These are phyloP conservation scores for Vandiemenella viatica DNA, from an alignment of 2,888 invertebrate species.

Conservation along the genomic window DNA sequence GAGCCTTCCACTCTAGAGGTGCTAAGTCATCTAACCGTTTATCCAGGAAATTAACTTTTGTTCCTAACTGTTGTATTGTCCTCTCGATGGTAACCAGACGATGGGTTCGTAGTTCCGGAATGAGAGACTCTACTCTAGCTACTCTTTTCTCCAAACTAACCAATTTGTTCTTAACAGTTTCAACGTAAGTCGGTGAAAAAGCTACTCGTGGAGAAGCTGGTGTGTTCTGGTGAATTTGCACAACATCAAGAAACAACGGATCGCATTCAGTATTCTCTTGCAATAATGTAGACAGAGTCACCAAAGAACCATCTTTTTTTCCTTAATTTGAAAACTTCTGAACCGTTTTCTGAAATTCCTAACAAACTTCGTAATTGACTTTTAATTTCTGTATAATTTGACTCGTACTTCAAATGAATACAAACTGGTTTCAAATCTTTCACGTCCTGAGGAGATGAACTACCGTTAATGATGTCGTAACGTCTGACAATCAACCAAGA, in stretches of 20 bases:
- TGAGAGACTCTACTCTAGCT: slow-evolving; percentile 10
- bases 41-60: slow-evolving; percentile 13
- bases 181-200: slow-evolving; percentile 4
- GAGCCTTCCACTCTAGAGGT: slow-evolving; percentile 12
- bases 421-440: neutral
- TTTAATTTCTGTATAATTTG: slow-evolving; percentile 1
- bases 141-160: slow-evolving; percentile 11
- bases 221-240: no score
- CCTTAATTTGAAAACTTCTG: slow-evolving; percentile 4
- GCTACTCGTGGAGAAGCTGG: slow-evolving; percentile 4
- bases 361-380: slow-evolving; percentile 1
- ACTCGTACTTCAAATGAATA: slow-evolving; percentile 2
- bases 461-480: no score
- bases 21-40: slow-evolving; percentile 12
- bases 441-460: no score
- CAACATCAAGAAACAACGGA: no score
- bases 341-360: slow-evolving; percentile 3
- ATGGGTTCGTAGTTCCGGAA: slow-evolving; percentile 11
- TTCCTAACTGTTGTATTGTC: slow-evolving; percentile 8
- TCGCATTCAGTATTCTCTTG: slow-evolving; percentile 2
- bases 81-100: slow-evolving; percentile 8
- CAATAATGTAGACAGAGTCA: slow-evolving; percentile 2
- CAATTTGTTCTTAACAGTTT: slow-evolving; percentile 8
- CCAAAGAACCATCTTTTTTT: slow-evolving; percentile 1
- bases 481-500: no score